Evolutionary conservation across 2,797 vertebrate species (phyloP), one percentile per base, ranked within the genome.

Genomic region (Balearica regulorum): DNA sequence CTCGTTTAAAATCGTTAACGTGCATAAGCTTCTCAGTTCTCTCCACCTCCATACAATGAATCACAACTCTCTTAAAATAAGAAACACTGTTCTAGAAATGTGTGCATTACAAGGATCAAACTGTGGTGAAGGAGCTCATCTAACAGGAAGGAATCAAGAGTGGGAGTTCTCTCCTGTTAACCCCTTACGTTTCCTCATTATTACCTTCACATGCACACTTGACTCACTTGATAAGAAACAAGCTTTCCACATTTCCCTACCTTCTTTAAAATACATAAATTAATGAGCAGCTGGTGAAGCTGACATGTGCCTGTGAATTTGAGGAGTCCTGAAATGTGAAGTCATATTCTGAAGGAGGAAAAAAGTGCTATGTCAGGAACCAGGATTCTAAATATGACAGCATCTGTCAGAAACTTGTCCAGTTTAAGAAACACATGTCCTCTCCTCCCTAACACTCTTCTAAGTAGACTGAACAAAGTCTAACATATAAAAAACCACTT

Each of bases 131-230:
- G 57, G 35, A 87, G 48, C 44, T 94, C 68, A 85, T 93, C 90
- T 69, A 86, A 65, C 82, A 89, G 78, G 91, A 87, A 92, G 81
- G 89, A 89, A 95, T 95, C 96, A 97, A 96, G 95, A 94, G 98
- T 97, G 77, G 92, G 92, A 92, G 76, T 79, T 90, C 69, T 94
- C 79, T 89, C 46, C 51, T 65, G 25, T 92, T 96, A 95, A 92
- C 86, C 78, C 79, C 11, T 79, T 93, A 44, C 33, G n/a, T 64
- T 87, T 88, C 41, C 46, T 93, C 81, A 25, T 85, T 89, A 79
- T 66, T 73, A 58, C 35, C 57, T 82, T 94, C 65, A 61, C 29
- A 58, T 6, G 17, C 22, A 72, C 6, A 6, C 57, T 83, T 84
- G 53, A 91, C 9, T 87, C 62, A 48, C 66, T 86, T 0, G 0